Evolutionary conservation across 2,888 invertebrate genomes (phyloP), one percentile per base, ranked within the genome.

Genomic region (Eurytoma californica): DNA sequence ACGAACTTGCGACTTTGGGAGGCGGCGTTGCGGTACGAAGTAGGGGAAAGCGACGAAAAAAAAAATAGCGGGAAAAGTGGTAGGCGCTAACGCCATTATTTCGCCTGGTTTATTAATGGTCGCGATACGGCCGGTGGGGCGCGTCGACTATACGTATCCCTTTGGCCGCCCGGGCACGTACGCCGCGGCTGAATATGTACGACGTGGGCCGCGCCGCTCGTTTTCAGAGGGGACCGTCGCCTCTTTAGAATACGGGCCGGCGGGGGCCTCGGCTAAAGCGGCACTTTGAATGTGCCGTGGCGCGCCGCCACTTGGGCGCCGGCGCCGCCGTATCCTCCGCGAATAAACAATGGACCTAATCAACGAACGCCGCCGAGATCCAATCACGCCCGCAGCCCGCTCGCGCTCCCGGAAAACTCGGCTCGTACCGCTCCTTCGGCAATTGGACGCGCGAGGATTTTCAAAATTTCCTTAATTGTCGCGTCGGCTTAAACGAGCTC

Each of bases 341-440:
- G 60, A 72, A 67, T 77, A 73, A 78, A 72, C 78, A 73, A 78
- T 72, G 49, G 67, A 60, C 57, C 66, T 67, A 77, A 77, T 77
- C 67, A 77, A 66, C 51, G 24, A n/a, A 65, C 55, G 28, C 77
- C 28, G 18, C 39, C 14, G 20, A 53, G 30, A 14, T 14, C 28
- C 67, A 68, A 77, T 72, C 66, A 53, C n/a, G 18, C 9, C 9
- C 1, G 39, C 39, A 2, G 24, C 24, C 24, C 24, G 3, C 16
- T 61, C 14, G 14, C 28, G 28, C 16, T 7, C 14, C 30, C 16
- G 60, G 61, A 61, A 53, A 61, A 30, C 30, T 28, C 28, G 39
- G 39, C 39, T 39, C 39, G 39, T 39, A 1, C 39, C 39, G 39
- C 39, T 9, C 39, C 9, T 39, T 39, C 39, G 39, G 39, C 39